Conservation (phyloP, 1,140 invertebrate genomes). For the Caerostris darwini region DNA sequence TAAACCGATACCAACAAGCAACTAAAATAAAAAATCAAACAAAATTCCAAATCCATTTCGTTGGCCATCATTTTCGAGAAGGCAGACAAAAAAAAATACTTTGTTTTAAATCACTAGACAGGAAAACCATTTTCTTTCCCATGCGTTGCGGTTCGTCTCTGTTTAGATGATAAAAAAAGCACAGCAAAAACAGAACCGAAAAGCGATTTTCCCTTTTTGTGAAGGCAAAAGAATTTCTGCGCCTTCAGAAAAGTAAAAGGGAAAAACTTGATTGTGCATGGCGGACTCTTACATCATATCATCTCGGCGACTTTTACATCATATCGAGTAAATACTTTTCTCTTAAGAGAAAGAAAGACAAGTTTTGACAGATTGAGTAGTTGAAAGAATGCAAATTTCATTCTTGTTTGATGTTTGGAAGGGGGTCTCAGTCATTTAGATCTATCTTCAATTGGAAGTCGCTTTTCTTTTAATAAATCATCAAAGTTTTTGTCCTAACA, state of each 20-base stretch:
- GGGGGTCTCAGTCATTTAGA: constrained; percentile 37
- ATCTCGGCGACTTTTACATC: constrained; percentile 70
- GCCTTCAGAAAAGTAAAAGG: constrained; percentile 36
- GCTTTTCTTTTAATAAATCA: constrained; percentile 70
- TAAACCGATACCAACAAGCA: neutral
- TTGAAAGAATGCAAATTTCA: constrained; percentile 69
- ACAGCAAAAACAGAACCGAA: neutral
- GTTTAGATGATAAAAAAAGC: neutral
- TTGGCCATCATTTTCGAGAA: neutral
- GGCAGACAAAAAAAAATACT: neutral
- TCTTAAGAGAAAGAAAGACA: constrained; percentile 10
- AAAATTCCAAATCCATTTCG: constrained; percentile 7
- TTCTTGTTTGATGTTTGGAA: constrained; percentile 64
- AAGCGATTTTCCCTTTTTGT: constrained; percentile 26
- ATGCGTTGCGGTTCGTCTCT: neutral
- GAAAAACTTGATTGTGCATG: constrained; percentile 61
- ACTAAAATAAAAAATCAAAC: neutral
- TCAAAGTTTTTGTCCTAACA: constrained; percentile 44
- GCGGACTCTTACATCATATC: constrained; percentile 51
- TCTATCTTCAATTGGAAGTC: constrained; percentile 69
- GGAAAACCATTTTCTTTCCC: constrained; percentile 22
- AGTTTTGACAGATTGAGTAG: constrained; percentile 64
- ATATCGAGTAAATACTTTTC: constrained; percentile 69
- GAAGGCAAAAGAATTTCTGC: constrained; percentile 14
- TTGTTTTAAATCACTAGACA: constrained; percentile 47